Conservation (phyloP, 2,888 invertebrate species). For the Microdon myrmicae region DNA sequence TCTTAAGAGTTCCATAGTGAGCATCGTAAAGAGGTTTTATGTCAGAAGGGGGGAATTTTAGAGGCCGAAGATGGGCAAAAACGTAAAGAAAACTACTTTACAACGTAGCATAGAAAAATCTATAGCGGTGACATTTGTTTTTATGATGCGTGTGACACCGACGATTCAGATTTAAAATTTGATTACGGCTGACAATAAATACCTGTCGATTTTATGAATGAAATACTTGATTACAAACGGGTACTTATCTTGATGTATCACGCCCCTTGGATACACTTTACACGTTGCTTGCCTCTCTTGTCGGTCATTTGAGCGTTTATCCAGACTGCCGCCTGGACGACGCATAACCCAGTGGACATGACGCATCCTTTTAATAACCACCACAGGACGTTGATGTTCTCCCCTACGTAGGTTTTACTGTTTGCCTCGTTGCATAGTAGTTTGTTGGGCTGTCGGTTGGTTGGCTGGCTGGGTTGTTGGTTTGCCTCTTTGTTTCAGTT, state of each 20-base stretch:
- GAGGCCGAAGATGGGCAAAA: constrained; percentile 1
- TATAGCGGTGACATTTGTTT: too few species aligned
- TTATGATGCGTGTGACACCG: too few species aligned
- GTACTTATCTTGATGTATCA: constrained; percentile 23
- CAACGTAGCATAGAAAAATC: too few species aligned
- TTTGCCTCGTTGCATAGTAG: neutral
- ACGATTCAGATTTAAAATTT: constrained; percentile 39
- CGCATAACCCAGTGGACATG: constrained; percentile 41
- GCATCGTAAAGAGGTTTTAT: neutral
- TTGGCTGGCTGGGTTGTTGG: too few species aligned
- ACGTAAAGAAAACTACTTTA: constrained; percentile 10
- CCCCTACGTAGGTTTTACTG: constrained; percentile 34
- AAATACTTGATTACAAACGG: constrained; percentile 22
- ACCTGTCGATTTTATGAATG: constrained; percentile 2
- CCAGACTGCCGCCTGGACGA: constrained; percentile 32
- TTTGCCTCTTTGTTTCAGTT: too few species aligned
- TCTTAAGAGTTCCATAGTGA: too few species aligned
- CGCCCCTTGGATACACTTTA: constrained; percentile 46
- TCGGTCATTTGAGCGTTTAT: constrained; percentile 20
- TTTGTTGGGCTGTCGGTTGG: too few species aligned
- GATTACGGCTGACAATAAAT: constrained; percentile 30
- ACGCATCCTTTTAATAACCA: constrained; percentile 45
- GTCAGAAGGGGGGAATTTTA: constrained; percentile 20
- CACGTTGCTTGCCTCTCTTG: constrained; percentile 28
- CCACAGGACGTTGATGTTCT: constrained; percentile 1